These are phyloP conservation scores for Sylvia borin DNA, from an alignment of 2,797 vertebrate genomes.

Conservation along the genomic window DNA sequence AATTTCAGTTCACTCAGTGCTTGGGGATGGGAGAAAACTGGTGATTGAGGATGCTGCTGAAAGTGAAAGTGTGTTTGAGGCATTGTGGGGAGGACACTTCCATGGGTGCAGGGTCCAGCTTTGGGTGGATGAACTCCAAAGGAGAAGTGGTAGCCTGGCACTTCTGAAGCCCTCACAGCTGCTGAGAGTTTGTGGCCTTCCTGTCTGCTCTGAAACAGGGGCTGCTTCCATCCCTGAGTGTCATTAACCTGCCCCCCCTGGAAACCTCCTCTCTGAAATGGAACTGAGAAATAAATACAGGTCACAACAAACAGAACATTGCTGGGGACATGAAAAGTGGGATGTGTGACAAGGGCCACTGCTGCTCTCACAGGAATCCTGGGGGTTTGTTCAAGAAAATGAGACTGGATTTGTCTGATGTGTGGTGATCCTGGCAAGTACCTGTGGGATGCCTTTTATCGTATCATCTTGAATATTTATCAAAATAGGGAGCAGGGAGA, in stretches of 20 bases:
- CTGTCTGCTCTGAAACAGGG: background rate
- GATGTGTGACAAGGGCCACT: fast-evolving
- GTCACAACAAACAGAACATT: fast-evolving
- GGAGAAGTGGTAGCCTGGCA: too few species aligned
- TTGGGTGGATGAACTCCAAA: background rate
- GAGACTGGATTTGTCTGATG: background rate
- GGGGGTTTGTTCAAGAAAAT: background rate
- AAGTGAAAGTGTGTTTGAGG: background rate
- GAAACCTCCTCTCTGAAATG: background rate
- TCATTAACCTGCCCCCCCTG: background rate
- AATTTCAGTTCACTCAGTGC: background rate
- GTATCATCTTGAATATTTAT: background rate
- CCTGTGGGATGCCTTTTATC: background rate
- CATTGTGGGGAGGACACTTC: too few species aligned
- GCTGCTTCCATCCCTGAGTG: background rate
- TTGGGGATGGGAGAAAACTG: background rate
- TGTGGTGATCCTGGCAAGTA: background rate
- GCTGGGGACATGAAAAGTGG: background rate
- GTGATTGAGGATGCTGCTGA: background rate
- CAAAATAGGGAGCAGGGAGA: background rate
- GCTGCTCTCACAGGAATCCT: background rate
- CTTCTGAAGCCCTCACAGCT: background rate
- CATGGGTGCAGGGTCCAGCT: background rate
- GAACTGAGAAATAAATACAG: fast-evolving
- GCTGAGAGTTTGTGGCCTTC: background rate